Evolutionary conservation across 2,797 vertebrate species (phyloP).

Genomic region (Otolemur crassicaudatus): DNA sequence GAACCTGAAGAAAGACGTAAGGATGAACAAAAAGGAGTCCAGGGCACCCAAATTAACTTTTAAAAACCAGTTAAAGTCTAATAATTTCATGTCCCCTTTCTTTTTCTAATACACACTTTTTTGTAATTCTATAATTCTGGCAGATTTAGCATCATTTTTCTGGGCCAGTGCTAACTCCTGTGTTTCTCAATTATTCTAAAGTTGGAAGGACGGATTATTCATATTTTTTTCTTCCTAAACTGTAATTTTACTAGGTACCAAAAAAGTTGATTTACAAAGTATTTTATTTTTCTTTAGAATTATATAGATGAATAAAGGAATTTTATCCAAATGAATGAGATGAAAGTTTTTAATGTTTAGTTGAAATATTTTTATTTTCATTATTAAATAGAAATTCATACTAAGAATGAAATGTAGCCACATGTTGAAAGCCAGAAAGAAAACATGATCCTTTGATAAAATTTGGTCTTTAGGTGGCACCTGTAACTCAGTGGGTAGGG

Average conservation of each 20-base stretch:
- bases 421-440: not conserved
- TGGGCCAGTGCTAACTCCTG: not conserved
- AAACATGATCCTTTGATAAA: not conserved
- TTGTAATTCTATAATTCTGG: not conserved
- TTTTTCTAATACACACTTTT: not conserved
- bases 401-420: constrained; percentile 32
- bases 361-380: constrained; percentile 39
- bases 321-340: not conserved
- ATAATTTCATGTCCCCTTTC: not conserved
- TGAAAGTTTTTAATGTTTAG: not conserved
- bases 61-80: not conserved
- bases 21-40: not conserved
- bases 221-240: not conserved
- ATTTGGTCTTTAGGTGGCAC: not conserved
- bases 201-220: not conserved
- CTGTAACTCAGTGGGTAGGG: no score
- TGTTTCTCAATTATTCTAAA: not conserved
- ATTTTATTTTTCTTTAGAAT: constrained; percentile 46
- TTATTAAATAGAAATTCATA: constrained; percentile 1
- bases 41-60: not conserved
- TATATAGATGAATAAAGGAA: not conserved
- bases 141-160: not conserved
- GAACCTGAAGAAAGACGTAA: not conserved
- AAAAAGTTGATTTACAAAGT: not conserved
- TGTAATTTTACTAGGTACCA: not conserved